These are phyloP conservation scores for Aegotheles bennettii DNA, from an alignment of 2,113 vertebrate species.

Conservation along the genomic window DNA sequence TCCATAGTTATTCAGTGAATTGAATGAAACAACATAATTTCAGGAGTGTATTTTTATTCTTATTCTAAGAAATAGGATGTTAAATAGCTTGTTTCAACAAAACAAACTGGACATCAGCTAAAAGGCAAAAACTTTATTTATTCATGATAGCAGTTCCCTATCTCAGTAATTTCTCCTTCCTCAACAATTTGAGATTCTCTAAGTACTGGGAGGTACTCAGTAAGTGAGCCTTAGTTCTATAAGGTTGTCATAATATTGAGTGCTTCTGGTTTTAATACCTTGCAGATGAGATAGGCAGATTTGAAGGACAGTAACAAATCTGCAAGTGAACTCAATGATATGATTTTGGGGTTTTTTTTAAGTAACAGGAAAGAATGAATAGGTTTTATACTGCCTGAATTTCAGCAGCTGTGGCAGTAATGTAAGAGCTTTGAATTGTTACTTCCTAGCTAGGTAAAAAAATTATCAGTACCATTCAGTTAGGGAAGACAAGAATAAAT, in stretches of 20 bases:
- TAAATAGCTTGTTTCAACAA: neutral
- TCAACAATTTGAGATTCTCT: neutral
- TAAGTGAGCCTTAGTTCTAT: neutral
- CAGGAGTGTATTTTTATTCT: neutral
- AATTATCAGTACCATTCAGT: neutral
- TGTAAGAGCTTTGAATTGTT: neutral
- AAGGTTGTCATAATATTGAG: neutral
- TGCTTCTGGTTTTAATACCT: neutral
- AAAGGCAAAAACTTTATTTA: neutral
- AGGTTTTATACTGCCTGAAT: neutral
- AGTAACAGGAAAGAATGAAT: neutral
- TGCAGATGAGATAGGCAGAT: neutral
- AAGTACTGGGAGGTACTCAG: neutral
- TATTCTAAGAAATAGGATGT: neutral
- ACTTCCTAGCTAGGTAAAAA: neutral
- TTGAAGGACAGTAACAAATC: neutral
- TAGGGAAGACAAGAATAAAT: neutral
- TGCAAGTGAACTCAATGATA: neutral
- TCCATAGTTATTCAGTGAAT: neutral
- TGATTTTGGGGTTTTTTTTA: too few relatives aligned
- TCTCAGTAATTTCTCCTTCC: neutral
- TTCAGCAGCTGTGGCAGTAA: neutral
- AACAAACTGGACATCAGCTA: neutral
- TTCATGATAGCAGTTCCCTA: neutral
- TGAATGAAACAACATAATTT: neutral